phyloP scores from a whole-genome alignment of 2,888 invertebrate genomes.

The Pseudococcus jackbeardsleyi region DNA sequence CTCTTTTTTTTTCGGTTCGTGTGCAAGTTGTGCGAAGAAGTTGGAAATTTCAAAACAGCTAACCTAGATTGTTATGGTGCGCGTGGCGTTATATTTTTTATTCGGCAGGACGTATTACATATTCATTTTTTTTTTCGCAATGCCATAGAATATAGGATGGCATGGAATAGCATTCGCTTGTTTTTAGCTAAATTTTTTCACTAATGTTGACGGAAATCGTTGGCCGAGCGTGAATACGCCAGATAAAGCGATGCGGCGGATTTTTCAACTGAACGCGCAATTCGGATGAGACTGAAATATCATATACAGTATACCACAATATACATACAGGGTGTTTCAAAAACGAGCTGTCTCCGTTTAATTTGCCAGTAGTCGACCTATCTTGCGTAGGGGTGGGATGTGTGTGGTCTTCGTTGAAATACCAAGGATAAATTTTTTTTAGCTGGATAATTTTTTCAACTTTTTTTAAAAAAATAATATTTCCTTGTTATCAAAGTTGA shows the following conservation, averaged over 20 bases:
- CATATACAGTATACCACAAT: not conserved
- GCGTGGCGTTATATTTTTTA: slow-evolving; percentile 38
- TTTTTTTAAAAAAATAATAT: too few species aligned
- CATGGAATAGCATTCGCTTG: not conserved
- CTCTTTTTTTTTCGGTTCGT: not conserved
- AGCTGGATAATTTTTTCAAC: too few species aligned
- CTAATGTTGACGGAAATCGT: not conserved
- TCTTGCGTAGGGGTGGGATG: too few species aligned
- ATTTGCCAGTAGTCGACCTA: too few species aligned
- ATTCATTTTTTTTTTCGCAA: slow-evolving; percentile 9
- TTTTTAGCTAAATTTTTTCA: slow-evolving; percentile 17
- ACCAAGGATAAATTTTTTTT: too few species aligned
- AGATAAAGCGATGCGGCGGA: not conserved
- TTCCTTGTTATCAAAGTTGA: too few species aligned
- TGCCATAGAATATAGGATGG: too few species aligned
- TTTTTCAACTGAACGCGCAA: slow-evolving; percentile 5
- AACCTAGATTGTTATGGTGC: slow-evolving; percentile 16
- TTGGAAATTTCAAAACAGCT: slow-evolving; percentile 37
- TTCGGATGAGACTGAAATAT: slow-evolving; percentile 1
- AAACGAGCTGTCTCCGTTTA: too few species aligned
- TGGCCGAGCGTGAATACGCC: not conserved
- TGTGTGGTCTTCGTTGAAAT: too few species aligned
- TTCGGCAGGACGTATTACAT: slow-evolving; percentile 11
- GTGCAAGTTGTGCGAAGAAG: not conserved
- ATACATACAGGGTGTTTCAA: too few species aligned